Base-by-base conservation (phyloP, 1,140 invertebrate genomes). In the Trichoplusia ni region DNA sequence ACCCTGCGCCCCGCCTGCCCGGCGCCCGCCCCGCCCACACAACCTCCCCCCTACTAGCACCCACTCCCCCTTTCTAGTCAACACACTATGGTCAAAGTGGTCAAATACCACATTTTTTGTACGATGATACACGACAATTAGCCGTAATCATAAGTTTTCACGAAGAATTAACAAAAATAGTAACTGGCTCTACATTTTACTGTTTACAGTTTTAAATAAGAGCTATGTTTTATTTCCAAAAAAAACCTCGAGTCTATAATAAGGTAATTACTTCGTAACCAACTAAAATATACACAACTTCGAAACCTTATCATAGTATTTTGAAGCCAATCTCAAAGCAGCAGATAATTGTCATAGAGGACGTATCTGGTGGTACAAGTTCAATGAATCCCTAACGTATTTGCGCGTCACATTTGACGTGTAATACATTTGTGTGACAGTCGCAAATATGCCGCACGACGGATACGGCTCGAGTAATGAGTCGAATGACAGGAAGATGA, bases 1-100 rank as follows among this genome's bases (percentile, higher is more conserved):
- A 87, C 84, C 84, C 81, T 84, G 79, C 79, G 84, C 87, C 85
- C 85, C 86, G 81, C 79, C 84, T 69, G 77, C 47, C 63, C 67
- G 81, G 71, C 71, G 77, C 47, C 63, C 67, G 81, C 72, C 71
- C 80, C 81, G 83, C 84, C 84, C 76, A 84, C 79, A 70, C 69
- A 53, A 67, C 67, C 76, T 75, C 77, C 79, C 77, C 70, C 76
- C 64, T 68, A 62, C 67, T 68, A 19, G 77, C 82, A 81, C 84
- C 82, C 75, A 83, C 75, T 67, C 59, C 69, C 47, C 21, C 37
- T 60, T 38, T 37, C 42, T 25, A 47, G 29, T 29, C 16, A 44
- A 44, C 5, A 18, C 21, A 54, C n/a, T 14, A 21, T 13, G 5
- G 11, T 2, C 11, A 18, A 13, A 4, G 13, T 35, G 4, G 0